Base-by-base conservation (phyloP, 64 coral and sea anemone species). In the Orbicella faveolata region DNA sequence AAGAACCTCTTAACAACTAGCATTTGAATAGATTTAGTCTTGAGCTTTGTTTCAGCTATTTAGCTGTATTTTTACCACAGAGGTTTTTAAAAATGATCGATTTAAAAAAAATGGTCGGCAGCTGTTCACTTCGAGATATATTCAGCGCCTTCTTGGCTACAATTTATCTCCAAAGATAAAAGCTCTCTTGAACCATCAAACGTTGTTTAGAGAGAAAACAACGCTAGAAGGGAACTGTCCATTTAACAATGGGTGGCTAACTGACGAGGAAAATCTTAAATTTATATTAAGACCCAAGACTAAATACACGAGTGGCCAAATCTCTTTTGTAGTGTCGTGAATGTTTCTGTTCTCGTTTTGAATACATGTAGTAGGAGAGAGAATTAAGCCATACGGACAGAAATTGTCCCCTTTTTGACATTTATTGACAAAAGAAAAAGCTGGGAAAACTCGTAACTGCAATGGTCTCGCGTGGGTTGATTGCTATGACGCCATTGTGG, bases 191-290 rank as follows among this genome's bases (percentile, higher is more conserved):
- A 78, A 21, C 15, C 75, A 63, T 81, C 79, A 81, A 78, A 23
- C 39, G 39, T 30, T 85, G 82, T 85, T 85, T 85, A 18, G 63
- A 85, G 37, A 73, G 63, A 53, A 85, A 85, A 85, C 82, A 85
- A 36, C 18, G 10, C 37, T 44, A 18, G 18, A 72, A 30, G 52
- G 21, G 19, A 72, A 11, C 36, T 23, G 18, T 52, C 17, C 10
- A 72, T 63, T 20, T 4, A 19, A 72, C 2, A 73, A 54, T 72
- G 9, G 19, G 16, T 79, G 77, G 52, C 39, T 19, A 30, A 74
- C 33, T 30, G 72, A 74, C 6, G 30, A 26, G n/a, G 14, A 76
- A 76, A 76, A 76, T 36, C 15, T 76, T 74, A 15, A 74, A 74
- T 6, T 48, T 48, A 16, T 34, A 74, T 59, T 16, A 14, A 11